Evolutionary conservation across 2,888 invertebrate species (phyloP), one percentile per base, ranked within the genome.

Genomic region (Spicauda simplicius): DNA sequence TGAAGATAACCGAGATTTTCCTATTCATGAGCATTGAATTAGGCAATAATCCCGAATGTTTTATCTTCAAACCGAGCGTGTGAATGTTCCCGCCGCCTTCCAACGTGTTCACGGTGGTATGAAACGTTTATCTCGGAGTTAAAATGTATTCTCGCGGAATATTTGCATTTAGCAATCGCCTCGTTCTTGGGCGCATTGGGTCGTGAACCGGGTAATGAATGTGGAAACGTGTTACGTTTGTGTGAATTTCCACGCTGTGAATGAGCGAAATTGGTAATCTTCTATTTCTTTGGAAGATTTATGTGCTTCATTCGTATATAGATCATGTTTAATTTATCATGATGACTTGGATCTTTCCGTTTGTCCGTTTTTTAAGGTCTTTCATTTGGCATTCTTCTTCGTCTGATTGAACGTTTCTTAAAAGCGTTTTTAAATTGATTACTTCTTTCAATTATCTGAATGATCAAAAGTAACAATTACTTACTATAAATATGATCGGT

Each of bases 51-150:
- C n/a, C 45, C n/a, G 45, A n/a, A 11, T 45, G 11, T 45, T 45
- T 41, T n/a, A 45, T 45, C 45, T 45, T 45, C 45, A n/a, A 45
- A 45, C n/a, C 45, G 45, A n/a, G n/a, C n/a, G 45, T 45, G 45
- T n/a, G 45, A 45, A 45, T 45, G 45, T n/a, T 45, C 45, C 2
- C 6, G 45, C 41, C 41, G 11, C 2, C 41, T 41, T 45, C 45
- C 14, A 5, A n/a, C 45, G 7, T 45, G 45, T 45, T 45, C n/a
- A 45, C n/a, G 45, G 45, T n/a, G 45, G 45, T 45, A n/a, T 45
- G n/a, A 45, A 45, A 45, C n/a, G 8, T 5, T n/a, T 45, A n/a
- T 45, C n/a, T n/a, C 5, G 16, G 7, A n/a, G 45, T 45, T n/a
- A n/a, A 5, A 45, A 45, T 45, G 12, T 45, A 45, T 45, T 45